These are phyloP conservation scores for Azemiops feae DNA, from an alignment of 2,113 vertebrate species.

Conservation along the genomic window DNA sequence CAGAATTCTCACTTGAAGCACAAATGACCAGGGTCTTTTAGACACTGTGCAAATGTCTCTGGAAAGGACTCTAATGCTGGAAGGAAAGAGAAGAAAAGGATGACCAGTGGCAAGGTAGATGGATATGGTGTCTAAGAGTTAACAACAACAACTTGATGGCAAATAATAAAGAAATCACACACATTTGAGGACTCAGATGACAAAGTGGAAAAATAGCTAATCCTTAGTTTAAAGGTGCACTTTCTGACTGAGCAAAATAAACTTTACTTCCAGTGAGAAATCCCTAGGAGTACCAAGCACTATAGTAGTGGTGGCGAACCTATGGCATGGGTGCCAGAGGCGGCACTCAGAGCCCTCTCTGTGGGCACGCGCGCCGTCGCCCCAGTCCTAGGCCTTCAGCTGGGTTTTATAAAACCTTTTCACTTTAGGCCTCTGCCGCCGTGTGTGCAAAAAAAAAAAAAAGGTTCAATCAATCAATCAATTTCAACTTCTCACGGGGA, in stretches of 20 bases:
- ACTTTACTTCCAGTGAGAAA: conserved; percentile 42
- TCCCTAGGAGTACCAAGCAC: background rate
- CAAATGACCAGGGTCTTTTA: background rate
- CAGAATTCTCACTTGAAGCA: background rate
- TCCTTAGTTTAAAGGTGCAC: background rate
- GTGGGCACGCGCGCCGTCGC: too few relatives aligned
- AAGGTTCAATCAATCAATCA: too few relatives aligned
- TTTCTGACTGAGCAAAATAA: background rate
- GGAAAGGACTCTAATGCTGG: background rate
- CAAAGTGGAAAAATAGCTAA: background rate
- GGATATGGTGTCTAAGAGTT: background rate
- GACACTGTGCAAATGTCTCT: background rate
- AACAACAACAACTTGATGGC: conserved; percentile 25
- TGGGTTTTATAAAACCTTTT: too few relatives aligned
- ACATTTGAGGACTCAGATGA: background rate
- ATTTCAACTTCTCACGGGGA: too few relatives aligned
- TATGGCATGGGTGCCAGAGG: too few relatives aligned
- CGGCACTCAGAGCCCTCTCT: too few relatives aligned
- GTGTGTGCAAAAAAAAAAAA: too few relatives aligned
- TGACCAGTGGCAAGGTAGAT: background rate
- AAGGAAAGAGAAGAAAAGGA: background rate
- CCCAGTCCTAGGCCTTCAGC: too few relatives aligned
- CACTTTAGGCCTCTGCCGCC: too few relatives aligned
- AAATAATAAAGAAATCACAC: background rate
- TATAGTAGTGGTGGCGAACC: background rate